A percentile compares a stretch with the other conserved stretches of the same genome.
Conservation (phyloP, 2,888 invertebrate species). For the Orthosia cruda region DNA sequence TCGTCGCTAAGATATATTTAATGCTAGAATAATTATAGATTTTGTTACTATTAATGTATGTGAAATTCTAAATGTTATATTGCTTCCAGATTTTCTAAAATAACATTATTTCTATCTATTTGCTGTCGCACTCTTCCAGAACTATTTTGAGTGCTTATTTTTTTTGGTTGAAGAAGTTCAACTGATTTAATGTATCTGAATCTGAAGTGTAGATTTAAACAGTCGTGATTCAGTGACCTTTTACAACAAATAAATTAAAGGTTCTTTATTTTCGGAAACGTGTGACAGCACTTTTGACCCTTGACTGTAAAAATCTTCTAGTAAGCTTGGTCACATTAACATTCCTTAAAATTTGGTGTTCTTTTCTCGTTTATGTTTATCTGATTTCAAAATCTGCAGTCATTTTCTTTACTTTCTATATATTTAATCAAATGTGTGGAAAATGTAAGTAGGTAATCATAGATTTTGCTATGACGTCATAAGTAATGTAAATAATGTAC, state of each 20-base stretch:
- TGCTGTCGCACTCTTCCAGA: too few relatives aligned
- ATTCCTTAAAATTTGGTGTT: too few relatives aligned
- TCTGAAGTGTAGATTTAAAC: too few relatives aligned
- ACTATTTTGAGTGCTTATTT: too few relatives aligned
- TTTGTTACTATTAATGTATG: constrained; percentile 11
- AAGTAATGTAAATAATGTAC: constrained; percentile 74
- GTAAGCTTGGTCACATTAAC: neutral
- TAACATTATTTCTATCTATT: too few relatives aligned
- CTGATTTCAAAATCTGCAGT: neutral
- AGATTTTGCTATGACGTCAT: constrained; percentile 55
- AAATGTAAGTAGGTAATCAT: constrained; percentile 25
- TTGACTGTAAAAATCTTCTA: too few relatives aligned
- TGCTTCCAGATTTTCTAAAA: constrained; percentile 3
- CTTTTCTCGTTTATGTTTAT: neutral
- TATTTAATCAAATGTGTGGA: constrained; percentile 18
- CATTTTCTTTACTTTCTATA: neutral
- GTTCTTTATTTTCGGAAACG: too few relatives aligned
- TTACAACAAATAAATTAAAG: too few relatives aligned
- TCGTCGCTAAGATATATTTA: constrained; percentile 43
- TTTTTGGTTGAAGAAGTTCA: too few relatives aligned
- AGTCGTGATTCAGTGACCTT: too few relatives aligned
- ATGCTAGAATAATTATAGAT: constrained; percentile 12
- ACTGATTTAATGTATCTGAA: too few relatives aligned
- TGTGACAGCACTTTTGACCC: too few relatives aligned
- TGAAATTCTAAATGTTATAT: constrained; percentile 17